Evolutionary conservation across 2,888 invertebrate species (phyloP).

Genomic region (Diaphora mendica): DNA sequence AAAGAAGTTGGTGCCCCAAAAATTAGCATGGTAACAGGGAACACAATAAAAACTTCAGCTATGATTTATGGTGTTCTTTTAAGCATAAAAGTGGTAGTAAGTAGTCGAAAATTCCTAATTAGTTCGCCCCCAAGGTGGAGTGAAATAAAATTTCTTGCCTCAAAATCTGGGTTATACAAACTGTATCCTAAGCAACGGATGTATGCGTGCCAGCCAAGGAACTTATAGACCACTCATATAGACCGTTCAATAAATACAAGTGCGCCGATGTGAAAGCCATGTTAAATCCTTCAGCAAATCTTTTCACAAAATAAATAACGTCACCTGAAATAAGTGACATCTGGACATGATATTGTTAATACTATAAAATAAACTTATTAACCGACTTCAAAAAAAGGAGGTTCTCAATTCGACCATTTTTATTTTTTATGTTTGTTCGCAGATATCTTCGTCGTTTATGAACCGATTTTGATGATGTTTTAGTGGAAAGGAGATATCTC

Average conservation of each 20-base stretch:
- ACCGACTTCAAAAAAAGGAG: no score
- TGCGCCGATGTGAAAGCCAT: slow-evolving; percentile 34
- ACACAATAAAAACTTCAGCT: slow-evolving; percentile 31
- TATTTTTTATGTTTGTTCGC: no score
- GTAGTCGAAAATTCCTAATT: slow-evolving; percentile 66
- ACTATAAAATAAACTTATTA: no score
- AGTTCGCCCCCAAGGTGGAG: slow-evolving; percentile 55
- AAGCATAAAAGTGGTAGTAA: slow-evolving; percentile 40
- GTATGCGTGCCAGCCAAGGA: slow-evolving; percentile 58
- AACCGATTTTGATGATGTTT: no score
- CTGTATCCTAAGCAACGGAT: slow-evolving; percentile 64
- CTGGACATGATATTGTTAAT: no score
- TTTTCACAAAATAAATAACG: no score
- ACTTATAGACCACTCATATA: slow-evolving; percentile 37
- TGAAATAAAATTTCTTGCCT: slow-evolving; percentile 58
- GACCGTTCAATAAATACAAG: slow-evolving; percentile 32
- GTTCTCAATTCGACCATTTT: no score
- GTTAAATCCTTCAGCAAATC: not conserved
- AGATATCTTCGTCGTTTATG: no score
- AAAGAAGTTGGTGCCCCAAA: not conserved
- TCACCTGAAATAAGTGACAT: no score
- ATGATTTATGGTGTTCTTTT: slow-evolving; percentile 49
- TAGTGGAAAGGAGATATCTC: no score
- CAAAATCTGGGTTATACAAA: slow-evolving; percentile 67
- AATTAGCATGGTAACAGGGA: slow-evolving; percentile 26